These are phyloP conservation scores for Pseudorectes ferrugineus DNA, from an alignment of 2,113 vertebrate species.

Conservation along the genomic window DNA sequence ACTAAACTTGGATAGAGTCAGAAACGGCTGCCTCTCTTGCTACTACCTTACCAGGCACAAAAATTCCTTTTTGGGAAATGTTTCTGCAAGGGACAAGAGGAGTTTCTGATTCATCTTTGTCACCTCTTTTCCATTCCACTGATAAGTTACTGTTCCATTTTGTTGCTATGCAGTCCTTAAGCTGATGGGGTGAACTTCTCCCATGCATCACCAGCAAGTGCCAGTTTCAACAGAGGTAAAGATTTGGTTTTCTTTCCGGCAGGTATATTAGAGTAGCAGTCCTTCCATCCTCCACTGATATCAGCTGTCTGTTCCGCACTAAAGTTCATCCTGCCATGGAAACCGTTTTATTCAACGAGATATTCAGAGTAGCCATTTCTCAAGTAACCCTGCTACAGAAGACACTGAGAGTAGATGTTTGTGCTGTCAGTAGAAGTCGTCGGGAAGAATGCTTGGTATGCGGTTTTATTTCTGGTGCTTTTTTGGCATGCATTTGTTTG, in stretches of 20 bases:
- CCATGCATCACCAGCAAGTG: neutral
- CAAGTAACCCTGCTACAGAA: conserved; percentile 71
- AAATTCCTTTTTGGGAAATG: neutral
- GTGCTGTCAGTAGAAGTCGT: conserved; percentile 57
- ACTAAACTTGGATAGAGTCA: neutral
- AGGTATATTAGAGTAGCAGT: conserved; percentile 79
- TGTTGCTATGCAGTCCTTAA: neutral
- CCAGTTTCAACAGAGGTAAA: neutral
- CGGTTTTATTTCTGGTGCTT: neutral
- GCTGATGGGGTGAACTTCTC: neutral
- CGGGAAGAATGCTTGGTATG: conserved; percentile 80
- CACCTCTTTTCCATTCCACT: neutral
- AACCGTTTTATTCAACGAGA: conserved; percentile 67
- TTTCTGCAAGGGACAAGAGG: neutral
- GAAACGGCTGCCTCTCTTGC: neutral
- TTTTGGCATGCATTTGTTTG: neutral
- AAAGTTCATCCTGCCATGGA: conserved; percentile 73
- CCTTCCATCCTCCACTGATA: conserved; percentile 77
- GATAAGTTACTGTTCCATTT: neutral
- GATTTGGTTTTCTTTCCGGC: neutral
- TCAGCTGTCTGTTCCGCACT: conserved; percentile 81
- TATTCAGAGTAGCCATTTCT: conserved; percentile 75
- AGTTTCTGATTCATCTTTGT: neutral
- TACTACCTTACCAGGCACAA: neutral
- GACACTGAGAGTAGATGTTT: conserved; percentile 78